Conservation (phyloP, 2,113 vertebrate species). For the Mesocricetus auratus region DNA sequence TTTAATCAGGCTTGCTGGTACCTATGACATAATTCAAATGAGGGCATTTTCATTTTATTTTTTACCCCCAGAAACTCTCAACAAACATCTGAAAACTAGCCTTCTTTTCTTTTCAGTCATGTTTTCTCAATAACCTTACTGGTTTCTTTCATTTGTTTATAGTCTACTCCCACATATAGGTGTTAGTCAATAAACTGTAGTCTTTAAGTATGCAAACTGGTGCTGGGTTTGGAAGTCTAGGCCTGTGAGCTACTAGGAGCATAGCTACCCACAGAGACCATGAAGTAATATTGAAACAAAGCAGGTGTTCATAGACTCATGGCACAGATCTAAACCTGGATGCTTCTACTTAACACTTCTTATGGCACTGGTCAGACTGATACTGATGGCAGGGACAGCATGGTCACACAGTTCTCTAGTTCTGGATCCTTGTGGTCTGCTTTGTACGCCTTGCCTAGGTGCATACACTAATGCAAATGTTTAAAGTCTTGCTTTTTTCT, state of each 20-base stretch:
- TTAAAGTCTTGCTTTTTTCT: neutral
- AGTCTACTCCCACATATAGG: neutral
- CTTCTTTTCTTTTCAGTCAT: neutral
- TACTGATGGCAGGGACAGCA: neutral
- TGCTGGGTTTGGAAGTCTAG: neutral
- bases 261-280: neutral
- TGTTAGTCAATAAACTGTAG: neutral
- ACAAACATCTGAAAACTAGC: slow-evolving; percentile 14
- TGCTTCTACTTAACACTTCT: neutral
- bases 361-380: too few relatives aligned
- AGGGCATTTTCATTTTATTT: neutral
- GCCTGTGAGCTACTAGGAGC: neutral
- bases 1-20: slow-evolving; percentile 17
- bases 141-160: neutral
- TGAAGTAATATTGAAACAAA: neutral
- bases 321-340: neutral
- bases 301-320: neutral
- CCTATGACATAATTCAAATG: neutral
- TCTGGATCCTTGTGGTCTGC: neutral
- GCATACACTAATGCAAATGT: too few relatives aligned
- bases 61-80: neutral
- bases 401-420: too few relatives aligned
- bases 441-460: neutral
- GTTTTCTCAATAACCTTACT: neutral
- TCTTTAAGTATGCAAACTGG: neutral